Evolutionary conservation across 2,797 vertebrate genomes (phyloP), one percentile per base, ranked within the genome.

Genomic region (Pseudochirops cupreus): DNA sequence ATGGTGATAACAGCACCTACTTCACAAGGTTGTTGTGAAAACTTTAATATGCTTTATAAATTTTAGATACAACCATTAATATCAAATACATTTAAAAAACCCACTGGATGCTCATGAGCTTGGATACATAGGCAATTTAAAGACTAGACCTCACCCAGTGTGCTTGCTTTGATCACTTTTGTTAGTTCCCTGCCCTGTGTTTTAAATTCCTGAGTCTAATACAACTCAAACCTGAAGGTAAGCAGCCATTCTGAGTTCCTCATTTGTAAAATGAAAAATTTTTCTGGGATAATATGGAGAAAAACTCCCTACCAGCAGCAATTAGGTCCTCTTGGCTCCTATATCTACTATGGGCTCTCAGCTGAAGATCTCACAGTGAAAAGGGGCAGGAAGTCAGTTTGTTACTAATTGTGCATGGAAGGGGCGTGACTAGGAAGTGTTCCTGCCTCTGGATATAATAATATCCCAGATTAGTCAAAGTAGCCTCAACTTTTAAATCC

Each of bases 321-420:
- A 67, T 4, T 0, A 4, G 91, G 29, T 53, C 0, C 55, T 93
- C 28, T 0, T 0, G 18, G 1, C 46, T 96, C 93, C 93, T 5
- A 54, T 12, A 12, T 28, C 0, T 2, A 54, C 67, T 39, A 91
- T 55, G 67, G 39, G 67, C 18, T 82, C 39, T 82, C n/a, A 46
- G n/a, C 1, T 50, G 59, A 62, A 95, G 90, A 1, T 0, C 58
- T 26, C 24, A 5, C 0, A 0, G 46, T 90, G 91, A 92, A 39
- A 82, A 31, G 93, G 28, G 26, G 90, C 52, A 97, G 82, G 46
- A 96, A 96, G 93, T 56, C 92, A 95, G 67, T 50, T 92, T 95
- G 5, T 24, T 95, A 97, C 97, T 98, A 96, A 97, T 96, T 95
- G 97, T 96, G 96, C 92, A 94, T 93, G 96, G 96, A 92, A 93